phyloP scores from a whole-genome alignment of 2,888 invertebrate species.

The Vanessa cardui region DNA sequence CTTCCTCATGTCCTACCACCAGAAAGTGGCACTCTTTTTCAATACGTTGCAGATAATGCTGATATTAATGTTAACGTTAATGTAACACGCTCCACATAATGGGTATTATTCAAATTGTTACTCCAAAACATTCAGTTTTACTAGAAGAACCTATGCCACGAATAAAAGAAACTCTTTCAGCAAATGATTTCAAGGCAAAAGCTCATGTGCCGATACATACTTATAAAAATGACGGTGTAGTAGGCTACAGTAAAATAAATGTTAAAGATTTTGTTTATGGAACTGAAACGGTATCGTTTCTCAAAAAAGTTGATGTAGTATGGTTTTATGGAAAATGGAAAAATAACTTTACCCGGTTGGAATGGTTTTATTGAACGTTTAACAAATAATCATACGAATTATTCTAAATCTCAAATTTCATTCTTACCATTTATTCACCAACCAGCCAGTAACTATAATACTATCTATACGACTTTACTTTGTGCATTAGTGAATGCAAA shows the following conservation, averaged over 20 bases:
- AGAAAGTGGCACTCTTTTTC: too few relatives aligned
- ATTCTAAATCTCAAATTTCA: slow-evolving; percentile 9
- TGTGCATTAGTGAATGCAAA: slow-evolving; percentile 41
- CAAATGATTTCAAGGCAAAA: slow-evolving; percentile 46
- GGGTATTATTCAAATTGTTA: too few relatives aligned
- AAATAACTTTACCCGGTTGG: too few relatives aligned
- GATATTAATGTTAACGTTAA: slow-evolving; percentile 46
- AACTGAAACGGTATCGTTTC: slow-evolving; percentile 26
- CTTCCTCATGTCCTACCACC: slow-evolving; percentile 39
- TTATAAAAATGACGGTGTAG: slow-evolving; percentile 47
- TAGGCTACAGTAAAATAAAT: slow-evolving; percentile 43
- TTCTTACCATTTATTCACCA: slow-evolving; percentile 41
- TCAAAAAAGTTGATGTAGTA: slow-evolving; percentile 6
- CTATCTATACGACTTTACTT: slow-evolving; percentile 49
- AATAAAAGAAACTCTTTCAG: slow-evolving; percentile 42
- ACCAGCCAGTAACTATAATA: slow-evolving; percentile 47
- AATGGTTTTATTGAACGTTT: too few relatives aligned
- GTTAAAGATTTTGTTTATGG: slow-evolving; percentile 40
- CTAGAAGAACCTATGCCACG: slow-evolving; percentile 11
- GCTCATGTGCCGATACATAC: slow-evolving; percentile 49
- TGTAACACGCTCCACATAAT: too few relatives aligned
- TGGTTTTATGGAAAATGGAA: slow-evolving; percentile 6
- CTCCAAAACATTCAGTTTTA: slow-evolving; percentile 38
- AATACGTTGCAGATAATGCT: slow-evolving; percentile 44
- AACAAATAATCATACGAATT: too few relatives aligned